Base-by-base conservation (phyloP, 2,797 vertebrate genomes). In the Pangasius sanitwongsei region DNA sequence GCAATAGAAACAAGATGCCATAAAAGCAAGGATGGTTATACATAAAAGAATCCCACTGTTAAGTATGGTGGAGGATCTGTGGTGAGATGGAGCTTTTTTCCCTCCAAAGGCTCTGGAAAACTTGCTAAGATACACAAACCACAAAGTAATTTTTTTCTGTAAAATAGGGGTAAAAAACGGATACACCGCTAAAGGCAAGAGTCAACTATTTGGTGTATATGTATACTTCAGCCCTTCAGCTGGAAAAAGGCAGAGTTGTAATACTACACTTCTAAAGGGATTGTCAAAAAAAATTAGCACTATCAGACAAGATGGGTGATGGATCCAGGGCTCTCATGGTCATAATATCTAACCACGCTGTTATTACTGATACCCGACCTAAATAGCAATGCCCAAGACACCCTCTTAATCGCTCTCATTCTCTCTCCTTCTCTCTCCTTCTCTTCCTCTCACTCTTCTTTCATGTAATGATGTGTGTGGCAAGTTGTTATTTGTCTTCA, bases 321-420 rank as follows among this genome's bases (percentile, higher is more conserved):
- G 89, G 87, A 93, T 92, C 12, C 86, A 90, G 92, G 75, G 31
- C 87, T 41, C 72, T 86, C 92, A 90, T 91, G 92, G 88, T 65
- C 82, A 87, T 91, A 88, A 93, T 92, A 91, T 92, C 89, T 85
- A 87, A 85, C 53, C 86, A 18, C 41, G 18, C 69, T 37, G 69
- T 92, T 92, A 87, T 88, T 92, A 91, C 85, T 91, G 92, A 95
- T 92, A 89, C 91, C 57, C 94, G 96, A 96, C 95, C 96, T 94
- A 96, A 92, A 97, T 96, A 94, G 89, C 90, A 95, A 95, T 90
- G 90, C 94, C 93, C 94, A 93, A 93, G 94, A 95, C 90, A 90
- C 92, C 86, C 80, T 61, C 41, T 57, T 67, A 31, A 41, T 69
- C 69, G 34, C 41, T 13, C 11, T 63, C 12, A 7, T 16, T 63